Evolutionary conservation across 2,888 invertebrate genomes (phyloP).

Genomic region (Siphonodentalium dalli): DNA sequence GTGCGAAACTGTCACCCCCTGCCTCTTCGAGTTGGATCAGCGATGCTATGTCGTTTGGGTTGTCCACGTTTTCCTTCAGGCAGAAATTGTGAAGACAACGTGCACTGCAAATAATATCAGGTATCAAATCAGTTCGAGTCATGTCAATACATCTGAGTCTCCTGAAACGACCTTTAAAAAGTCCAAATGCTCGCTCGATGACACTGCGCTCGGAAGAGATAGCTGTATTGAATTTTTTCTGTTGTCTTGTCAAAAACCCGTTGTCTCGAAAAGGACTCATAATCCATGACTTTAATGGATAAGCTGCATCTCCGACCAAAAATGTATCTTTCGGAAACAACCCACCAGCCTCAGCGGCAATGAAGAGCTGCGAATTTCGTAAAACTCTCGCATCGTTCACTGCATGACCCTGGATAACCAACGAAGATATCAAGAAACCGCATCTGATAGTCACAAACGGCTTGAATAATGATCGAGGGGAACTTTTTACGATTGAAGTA

Average conservation of each 20-base stretch:
- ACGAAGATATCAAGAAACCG: slow-evolving; percentile 14
- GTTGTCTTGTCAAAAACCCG: slow-evolving; percentile 10
- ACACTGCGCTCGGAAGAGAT: slow-evolving; percentile 14
- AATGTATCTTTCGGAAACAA: slow-evolving; percentile 12
- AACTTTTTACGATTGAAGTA: slow-evolving; percentile 23
- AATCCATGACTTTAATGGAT: slow-evolving; percentile 9
- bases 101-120: no score
- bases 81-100: no score
- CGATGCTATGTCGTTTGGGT: no score
- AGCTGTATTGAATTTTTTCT: slow-evolving; percentile 10
- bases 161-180: slow-evolving; percentile 17
- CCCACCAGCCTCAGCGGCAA: neutral
- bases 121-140: no score
- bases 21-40: no score
- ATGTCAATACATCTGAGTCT: slow-evolving; percentile 16
- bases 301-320: slow-evolving; percentile 20
- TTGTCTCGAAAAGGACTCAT: slow-evolving; percentile 18
- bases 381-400: slow-evolving; percentile 21
- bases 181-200: slow-evolving; percentile 21
- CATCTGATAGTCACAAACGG: slow-evolving; percentile 18
- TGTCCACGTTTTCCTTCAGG: no score
- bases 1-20: no score
- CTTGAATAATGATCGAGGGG: slow-evolving; percentile 18
- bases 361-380: slow-evolving; percentile 7
- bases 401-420: slow-evolving; percentile 17